Evolutionary conservation across 1,140 invertebrate species (phyloP).

Genomic region (Drosophila miranda): DNA sequence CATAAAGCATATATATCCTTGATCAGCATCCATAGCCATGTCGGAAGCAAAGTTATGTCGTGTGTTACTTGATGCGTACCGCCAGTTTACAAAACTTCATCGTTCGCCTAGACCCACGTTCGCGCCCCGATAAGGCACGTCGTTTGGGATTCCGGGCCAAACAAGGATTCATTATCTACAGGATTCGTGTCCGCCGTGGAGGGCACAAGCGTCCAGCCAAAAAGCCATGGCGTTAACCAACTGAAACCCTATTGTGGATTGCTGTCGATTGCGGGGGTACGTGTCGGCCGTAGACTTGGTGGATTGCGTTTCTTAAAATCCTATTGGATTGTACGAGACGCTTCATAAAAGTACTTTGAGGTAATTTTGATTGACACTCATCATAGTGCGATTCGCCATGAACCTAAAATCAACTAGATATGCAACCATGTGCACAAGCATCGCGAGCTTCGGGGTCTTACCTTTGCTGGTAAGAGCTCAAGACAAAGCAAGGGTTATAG

Average conservation of each 20-base stretch:
- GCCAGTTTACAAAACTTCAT: slow-evolving; percentile 97
- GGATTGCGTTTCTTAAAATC: slow-evolving; percentile 96
- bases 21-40: no score
- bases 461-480: slow-evolving; percentile 97
- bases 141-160: slow-evolving; percentile 98
- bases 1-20: no score
- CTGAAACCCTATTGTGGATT: slow-evolving; percentile 97
- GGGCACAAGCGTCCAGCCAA: slow-evolving; percentile 98
- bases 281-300: slow-evolving; percentile 96
- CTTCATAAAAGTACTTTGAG: slow-evolving; percentile 99
- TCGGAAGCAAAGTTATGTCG: no score
- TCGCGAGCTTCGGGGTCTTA: slow-evolving; percentile 98
- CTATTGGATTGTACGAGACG: slow-evolving; percentile 99
- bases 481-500: slow-evolving; percentile 94
- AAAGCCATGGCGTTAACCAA: slow-evolving; percentile 99
- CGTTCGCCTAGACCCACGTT: slow-evolving; percentile 96
- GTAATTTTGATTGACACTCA: slow-evolving; percentile 97
- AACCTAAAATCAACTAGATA: slow-evolving; percentile 99
- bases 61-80: slow-evolving; percentile 84
- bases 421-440: slow-evolving; percentile 99
- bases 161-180: slow-evolving; percentile 99
- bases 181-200: slow-evolving; percentile 98
- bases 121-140: slow-evolving; percentile 98
- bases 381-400: slow-evolving; percentile 97
- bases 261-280: slow-evolving; percentile 98